phyloP scores from a whole-genome alignment of 2,113 vertebrate genomes.

The Gnathonemus longibarbis region DNA sequence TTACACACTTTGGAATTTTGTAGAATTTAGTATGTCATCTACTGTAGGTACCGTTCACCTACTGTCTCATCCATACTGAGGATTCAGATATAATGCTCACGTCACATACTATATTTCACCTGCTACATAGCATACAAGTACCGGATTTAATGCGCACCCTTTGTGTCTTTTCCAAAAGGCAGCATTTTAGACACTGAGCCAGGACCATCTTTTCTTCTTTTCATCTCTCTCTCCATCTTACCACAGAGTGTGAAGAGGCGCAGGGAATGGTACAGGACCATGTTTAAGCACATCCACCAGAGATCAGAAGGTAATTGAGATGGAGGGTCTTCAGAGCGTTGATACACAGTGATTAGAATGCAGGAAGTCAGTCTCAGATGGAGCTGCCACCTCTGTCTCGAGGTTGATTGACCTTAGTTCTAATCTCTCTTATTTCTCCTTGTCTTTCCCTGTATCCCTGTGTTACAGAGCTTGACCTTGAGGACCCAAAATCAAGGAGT shows the following conservation, averaged over 20 bases:
- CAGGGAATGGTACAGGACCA: conserved; percentile 92
- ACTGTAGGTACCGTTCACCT: background rate
- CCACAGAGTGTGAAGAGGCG: conserved; percentile 62
- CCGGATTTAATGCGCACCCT: background rate
- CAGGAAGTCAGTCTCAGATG: background rate
- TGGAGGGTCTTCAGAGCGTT: background rate
- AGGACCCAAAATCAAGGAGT: conserved; percentile 32
- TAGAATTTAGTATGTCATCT: background rate
- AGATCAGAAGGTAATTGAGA: conserved; percentile 75
- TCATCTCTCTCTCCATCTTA: background rate
- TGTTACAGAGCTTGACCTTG: conserved; percentile 43
- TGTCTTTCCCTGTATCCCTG: background rate
- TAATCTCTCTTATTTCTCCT: background rate
- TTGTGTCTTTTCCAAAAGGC: background rate
- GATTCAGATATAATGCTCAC: background rate
- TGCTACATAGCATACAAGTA: background rate
- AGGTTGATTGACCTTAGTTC: background rate
- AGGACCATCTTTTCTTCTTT: background rate
- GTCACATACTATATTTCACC: background rate
- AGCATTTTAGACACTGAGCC: background rate
- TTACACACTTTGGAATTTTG: background rate
- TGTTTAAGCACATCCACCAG: conserved; percentile 94
- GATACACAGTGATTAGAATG: background rate
- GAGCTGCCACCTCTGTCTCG: background rate
- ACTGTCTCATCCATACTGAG: background rate